phyloP scores from a whole-genome alignment of 2,113 vertebrate genomes.

The Melanerpes aurifrons region DNA sequence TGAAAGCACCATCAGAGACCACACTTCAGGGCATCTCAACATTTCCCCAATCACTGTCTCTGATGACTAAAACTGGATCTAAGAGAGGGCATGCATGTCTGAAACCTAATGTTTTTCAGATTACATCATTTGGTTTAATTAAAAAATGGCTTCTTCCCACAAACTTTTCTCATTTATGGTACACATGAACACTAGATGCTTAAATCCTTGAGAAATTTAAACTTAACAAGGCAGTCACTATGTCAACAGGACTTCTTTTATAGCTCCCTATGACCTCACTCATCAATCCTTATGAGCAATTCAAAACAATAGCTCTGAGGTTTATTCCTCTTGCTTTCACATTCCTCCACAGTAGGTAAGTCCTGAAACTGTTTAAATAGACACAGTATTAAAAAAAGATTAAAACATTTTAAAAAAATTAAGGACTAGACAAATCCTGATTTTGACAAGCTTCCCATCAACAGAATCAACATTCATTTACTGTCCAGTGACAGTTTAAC shows the following conservation, averaged over 20 bases:
- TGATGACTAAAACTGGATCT: not conserved
- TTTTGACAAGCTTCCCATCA: constrained; percentile 28
- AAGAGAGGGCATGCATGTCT: not conserved
- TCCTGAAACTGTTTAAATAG: not conserved
- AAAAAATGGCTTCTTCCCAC: not conserved
- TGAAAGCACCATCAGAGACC: not conserved
- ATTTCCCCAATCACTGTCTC: not conserved
- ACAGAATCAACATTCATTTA: constrained; percentile 1
- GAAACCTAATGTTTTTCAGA: not conserved
- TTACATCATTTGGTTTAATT: not conserved
- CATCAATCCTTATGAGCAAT: not conserved
- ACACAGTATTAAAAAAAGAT: not conserved
- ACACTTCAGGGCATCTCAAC: not conserved
- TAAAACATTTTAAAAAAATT: not conserved
- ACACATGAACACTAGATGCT: not conserved
- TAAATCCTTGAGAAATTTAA: not conserved
- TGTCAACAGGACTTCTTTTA: not conserved
- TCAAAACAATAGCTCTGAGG: not conserved
- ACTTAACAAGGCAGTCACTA: not conserved
- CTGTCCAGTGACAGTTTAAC: not conserved
- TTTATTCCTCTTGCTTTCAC: not conserved
- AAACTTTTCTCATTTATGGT: not conserved
- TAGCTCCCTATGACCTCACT: not conserved
- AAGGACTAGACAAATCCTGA: not conserved
- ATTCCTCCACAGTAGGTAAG: not conserved